Percentiles rank a stretch among this genome's conserved stretches.
These are phyloP conservation scores for Magallana ariakensis DNA, from an alignment of 1,140 invertebrate genomes.

Conservation along the genomic window DNA sequence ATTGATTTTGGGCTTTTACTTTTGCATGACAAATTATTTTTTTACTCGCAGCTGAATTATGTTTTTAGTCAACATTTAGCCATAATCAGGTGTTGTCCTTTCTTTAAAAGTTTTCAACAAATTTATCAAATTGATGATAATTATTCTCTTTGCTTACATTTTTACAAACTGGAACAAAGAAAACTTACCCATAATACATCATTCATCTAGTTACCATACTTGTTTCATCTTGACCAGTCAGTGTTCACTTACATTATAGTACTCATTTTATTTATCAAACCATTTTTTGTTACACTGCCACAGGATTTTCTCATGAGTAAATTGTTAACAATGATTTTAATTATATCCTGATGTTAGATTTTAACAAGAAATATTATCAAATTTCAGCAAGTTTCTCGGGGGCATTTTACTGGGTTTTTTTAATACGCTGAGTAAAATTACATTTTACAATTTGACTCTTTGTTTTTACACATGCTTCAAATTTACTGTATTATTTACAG, in stretches of 20 bases:
- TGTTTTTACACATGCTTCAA: conserved; percentile 33
- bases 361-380: conserved; percentile 31
- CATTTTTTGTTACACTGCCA: conserved; percentile 36
- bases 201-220: background rate
- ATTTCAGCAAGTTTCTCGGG: background rate
- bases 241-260: conserved; percentile 28
- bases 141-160: background rate
- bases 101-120: no score
- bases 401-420: background rate
- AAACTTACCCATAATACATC: conserved; percentile 32
- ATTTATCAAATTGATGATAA: no score
- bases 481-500: background rate
- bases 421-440: background rate
- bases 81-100: background rate
- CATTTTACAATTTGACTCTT: conserved; percentile 30
- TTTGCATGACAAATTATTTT: conserved; percentile 13
- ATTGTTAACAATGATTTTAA: conserved; percentile 33
- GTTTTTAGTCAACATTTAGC: background rate
- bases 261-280: conserved; percentile 18
- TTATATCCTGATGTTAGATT: conserved; percentile 25
- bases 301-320: conserved; percentile 16
- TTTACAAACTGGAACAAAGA: conserved; percentile 3
- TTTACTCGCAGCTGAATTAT: conserved; percentile 18
- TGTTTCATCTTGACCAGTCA: conserved; percentile 24
- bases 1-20: conserved; percentile 34